Conservation (phyloP, 2,888 invertebrate species). For the Branchellion lobata region DNA sequence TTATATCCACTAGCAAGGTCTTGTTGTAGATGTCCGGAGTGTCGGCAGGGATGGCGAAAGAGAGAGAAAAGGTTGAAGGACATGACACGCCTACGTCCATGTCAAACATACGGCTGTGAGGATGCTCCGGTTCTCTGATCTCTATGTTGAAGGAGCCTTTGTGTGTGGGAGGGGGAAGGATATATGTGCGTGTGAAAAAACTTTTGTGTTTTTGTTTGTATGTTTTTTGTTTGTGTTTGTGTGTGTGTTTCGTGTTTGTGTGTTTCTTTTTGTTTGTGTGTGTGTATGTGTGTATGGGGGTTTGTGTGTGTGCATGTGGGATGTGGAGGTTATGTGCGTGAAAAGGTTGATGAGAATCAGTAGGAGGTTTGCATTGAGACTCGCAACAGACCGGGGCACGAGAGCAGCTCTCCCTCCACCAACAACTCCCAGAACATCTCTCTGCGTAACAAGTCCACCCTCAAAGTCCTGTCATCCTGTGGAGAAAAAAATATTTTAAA, state of each 20-base stretch:
- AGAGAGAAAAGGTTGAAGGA: slow-evolving; percentile 55
- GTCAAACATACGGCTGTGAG: slow-evolving; percentile 54
- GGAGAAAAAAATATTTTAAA: slow-evolving; percentile 48
- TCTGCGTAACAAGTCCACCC: slow-evolving; percentile 54
- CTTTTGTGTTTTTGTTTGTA: too few relatives aligned
- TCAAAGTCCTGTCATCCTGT: slow-evolving; percentile 53
- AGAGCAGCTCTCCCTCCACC: slow-evolving; percentile 49
- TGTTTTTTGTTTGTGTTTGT: too few relatives aligned
- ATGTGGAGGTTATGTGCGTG: too few relatives aligned
- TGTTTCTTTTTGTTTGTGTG: too few relatives aligned
- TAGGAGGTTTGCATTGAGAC: too few relatives aligned
- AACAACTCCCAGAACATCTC: slow-evolving; percentile 49
- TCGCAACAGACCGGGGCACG: slow-evolving; percentile 51
- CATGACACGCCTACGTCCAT: slow-evolving; percentile 57
- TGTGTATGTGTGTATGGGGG: too few relatives aligned
- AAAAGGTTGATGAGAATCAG: too few relatives aligned
- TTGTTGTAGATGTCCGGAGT: slow-evolving; percentile 52
- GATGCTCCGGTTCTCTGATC: slow-evolving; percentile 56
- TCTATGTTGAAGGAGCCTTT: slow-evolving; percentile 57
- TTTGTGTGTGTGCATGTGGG: too few relatives aligned
- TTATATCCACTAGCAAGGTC: slow-evolving; percentile 49
- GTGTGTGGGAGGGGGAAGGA: slow-evolving; percentile 30
- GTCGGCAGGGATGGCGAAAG: slow-evolving; percentile 56
- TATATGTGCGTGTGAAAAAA: not conserved
- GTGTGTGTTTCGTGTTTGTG: too few relatives aligned